Percentiles rank a stretch among this genome's conserved stretches.
These are phyloP conservation scores for Ceyx margarethae DNA, from an alignment of 2,113 vertebrate species.

Conservation along the genomic window DNA sequence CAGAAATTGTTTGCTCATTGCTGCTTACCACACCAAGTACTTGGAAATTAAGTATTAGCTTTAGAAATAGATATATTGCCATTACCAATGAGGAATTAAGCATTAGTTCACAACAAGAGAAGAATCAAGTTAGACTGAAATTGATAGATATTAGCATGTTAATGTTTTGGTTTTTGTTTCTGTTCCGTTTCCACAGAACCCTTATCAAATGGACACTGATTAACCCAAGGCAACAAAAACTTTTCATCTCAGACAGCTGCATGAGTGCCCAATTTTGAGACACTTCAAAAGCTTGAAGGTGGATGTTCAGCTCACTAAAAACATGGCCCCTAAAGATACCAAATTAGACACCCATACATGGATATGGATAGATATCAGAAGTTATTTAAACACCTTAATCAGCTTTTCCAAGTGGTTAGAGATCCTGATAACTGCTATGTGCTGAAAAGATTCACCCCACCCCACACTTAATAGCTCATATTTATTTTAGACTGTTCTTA, in stretches of 20 bases:
- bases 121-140: neutral
- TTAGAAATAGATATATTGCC: neutral
- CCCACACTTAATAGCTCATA: neutral
- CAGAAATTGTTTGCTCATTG: neutral
- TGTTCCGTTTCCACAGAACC: neutral
- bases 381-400: constrained; percentile 44
- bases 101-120: neutral
- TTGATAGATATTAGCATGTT: neutral
- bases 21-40: neutral
- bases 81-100: neutral
- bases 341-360: neutral
- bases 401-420: constrained; percentile 41
- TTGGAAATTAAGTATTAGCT: neutral
- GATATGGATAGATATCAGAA: neutral
- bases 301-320: neutral
- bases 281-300: neutral
- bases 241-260: neutral
- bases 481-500: constrained; percentile 19
- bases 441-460: neutral
- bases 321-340: neutral
- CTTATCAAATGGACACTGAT: neutral
- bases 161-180: neutral
- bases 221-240: neutral
- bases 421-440: neutral
- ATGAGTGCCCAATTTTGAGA: neutral